Evolutionary conservation across 2,797 vertebrate genomes (phyloP).

Genomic region (Enteromius fasciolatus): DNA sequence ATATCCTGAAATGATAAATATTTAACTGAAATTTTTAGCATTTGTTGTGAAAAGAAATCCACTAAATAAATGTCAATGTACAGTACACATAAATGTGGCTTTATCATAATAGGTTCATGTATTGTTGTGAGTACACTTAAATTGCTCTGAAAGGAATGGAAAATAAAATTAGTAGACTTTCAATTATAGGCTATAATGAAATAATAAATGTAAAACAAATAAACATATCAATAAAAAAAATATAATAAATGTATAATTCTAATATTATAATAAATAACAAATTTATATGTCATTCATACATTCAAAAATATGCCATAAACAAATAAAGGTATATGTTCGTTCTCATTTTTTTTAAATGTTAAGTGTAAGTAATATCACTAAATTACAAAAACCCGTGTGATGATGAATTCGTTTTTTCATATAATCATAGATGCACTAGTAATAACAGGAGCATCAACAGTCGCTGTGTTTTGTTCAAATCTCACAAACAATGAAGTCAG

Average conservation of each 20-base stretch:
- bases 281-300: not conserved
- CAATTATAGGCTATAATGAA: not conserved
- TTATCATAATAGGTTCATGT: not conserved
- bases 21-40: not conserved
- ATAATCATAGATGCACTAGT: not conserved
- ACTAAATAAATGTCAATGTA: not conserved
- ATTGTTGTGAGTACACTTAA: not conserved
- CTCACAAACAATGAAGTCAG: not conserved
- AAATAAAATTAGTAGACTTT: not conserved
- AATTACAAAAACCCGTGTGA: not conserved
- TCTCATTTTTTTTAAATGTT: not conserved
- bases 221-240: not conserved
- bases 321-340: too few species aligned
- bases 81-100: not conserved
- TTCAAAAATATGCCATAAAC: not conserved
- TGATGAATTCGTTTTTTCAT: not conserved
- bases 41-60: not conserved
- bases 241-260: not conserved
- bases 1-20: not conserved
- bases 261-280: not conserved
- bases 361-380: not conserved
- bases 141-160: not conserved
- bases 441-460: not conserved
- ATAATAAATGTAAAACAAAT: not conserved
- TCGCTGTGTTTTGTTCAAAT: not conserved